phyloP scores from a whole-genome alignment of 2,113 vertebrate species.

The Monarcha castaneiventris region DNA sequence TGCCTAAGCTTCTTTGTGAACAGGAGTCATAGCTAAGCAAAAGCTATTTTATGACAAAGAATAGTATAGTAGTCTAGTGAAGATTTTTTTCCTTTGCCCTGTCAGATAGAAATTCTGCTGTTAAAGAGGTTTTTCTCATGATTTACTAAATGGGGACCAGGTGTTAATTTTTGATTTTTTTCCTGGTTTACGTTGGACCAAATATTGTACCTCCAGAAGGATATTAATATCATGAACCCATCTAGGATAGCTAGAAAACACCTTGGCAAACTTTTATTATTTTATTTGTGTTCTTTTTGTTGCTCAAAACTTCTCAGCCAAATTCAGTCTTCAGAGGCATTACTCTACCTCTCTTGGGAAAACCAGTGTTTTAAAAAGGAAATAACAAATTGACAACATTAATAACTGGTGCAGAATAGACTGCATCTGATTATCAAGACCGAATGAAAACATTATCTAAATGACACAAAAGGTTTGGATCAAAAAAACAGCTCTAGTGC shows the following conservation, averaged over 20 bases:
- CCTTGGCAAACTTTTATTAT: background rate
- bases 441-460: constrained; percentile 8
- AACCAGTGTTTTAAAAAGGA: background rate
- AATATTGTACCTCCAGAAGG: background rate
- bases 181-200: background rate
- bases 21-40: background rate
- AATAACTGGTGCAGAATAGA: background rate
- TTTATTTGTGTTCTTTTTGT: background rate
- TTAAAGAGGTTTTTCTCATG: background rate
- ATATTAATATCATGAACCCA: background rate
- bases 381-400: background rate
- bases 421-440: constrained; percentile 20
- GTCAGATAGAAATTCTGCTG: background rate
- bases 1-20: background rate
- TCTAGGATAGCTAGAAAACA: background rate
- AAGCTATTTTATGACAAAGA: background rate
- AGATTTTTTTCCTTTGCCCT: background rate
- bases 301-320: background rate
- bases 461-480: background rate
- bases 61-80: background rate
- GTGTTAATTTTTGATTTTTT: background rate
- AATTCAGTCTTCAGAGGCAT: background rate
- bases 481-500: background rate
- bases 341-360: background rate
- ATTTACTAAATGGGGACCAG: background rate